Base-by-base conservation (phyloP, 1,140 invertebrate species). In the Diorhabda sublineata region DNA sequence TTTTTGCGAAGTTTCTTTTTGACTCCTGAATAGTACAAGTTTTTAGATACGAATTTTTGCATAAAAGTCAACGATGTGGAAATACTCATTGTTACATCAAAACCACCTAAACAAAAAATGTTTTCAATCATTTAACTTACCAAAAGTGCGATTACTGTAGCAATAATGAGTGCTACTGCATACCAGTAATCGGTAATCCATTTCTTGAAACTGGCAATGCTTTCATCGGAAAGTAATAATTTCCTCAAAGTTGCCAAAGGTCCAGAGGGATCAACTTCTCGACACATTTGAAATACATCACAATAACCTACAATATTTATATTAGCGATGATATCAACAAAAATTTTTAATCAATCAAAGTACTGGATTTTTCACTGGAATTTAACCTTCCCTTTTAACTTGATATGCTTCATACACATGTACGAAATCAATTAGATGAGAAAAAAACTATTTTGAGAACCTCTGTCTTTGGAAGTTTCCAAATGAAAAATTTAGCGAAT, bases 271-370 rank as follows among this genome's bases (percentile, higher is more conserved):
- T 97, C 94, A 66, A 97, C 94, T 82, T 95, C 92, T 72, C 97
- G 87, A 81, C 97, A 99, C 78, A 95, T 95, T 84, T 98, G 94
- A 83, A 98, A 99, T 56, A 98, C 96, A 84, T 99, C 98, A 84
- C 98, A 99, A 83, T 99, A 99, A 11, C 97, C 98, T 79, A 95
- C 64, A 45, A 41, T 26, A 26, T 26, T 26, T 26, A 26, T 26
- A 26, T 26, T 26, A 26, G 26, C 26, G 42, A 5, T 41, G 42
- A 61, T 61, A 41, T 42, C 4, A 52, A 52, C 6, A 52, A 52
- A n/a, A 4, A 52, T 6, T 52, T 52, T 8, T 8, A 52, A 52
- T 52, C 2, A 52, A 52, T 52, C 2, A 52, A 52, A 52, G 9
- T 52, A 52, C 9, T 52, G 47, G 5, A 26, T 26, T 26, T 26